phyloP scores from a whole-genome alignment of 1,140 invertebrate genomes.

The Parasteatoda tepidariorum region DNA sequence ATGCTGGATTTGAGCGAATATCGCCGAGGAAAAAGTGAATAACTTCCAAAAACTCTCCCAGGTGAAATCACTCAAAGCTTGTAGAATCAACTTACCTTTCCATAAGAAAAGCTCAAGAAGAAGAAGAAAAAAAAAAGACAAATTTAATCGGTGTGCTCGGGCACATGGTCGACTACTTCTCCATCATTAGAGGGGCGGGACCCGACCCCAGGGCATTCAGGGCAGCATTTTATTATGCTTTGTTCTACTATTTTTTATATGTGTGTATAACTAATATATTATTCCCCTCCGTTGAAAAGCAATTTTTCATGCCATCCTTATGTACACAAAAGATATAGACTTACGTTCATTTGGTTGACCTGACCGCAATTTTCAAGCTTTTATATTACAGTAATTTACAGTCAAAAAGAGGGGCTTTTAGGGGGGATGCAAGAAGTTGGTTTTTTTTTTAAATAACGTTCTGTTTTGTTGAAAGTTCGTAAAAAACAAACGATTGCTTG shows the following conservation, averaged over 20 bases:
- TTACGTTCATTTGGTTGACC: conserved; percentile 25
- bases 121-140: background rate
- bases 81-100: no score
- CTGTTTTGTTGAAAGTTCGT: conserved; percentile 4
- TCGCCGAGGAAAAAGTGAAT: no score
- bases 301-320: conserved; percentile 57
- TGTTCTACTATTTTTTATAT: background rate
- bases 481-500: background rate
- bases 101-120: background rate
- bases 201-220: conserved; percentile 35
- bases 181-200: conserved; percentile 51
- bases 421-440: background rate
- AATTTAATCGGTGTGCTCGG: conserved; percentile 1
- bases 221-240: conserved; percentile 9
- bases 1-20: no score
- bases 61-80: no score
- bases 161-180: conserved; percentile 32
- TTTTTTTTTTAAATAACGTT: background rate
- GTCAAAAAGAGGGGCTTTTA: background rate
- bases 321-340: conserved; percentile 53
- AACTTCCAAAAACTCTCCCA: no score
- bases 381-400: conserved; percentile 50
- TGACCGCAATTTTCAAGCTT: conserved; percentile 17
- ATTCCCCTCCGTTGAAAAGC: background rate
- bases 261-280: background rate